phyloP scores from a whole-genome alignment of 1,140 invertebrate genomes.

The Drosophila mauritiana region DNA sequence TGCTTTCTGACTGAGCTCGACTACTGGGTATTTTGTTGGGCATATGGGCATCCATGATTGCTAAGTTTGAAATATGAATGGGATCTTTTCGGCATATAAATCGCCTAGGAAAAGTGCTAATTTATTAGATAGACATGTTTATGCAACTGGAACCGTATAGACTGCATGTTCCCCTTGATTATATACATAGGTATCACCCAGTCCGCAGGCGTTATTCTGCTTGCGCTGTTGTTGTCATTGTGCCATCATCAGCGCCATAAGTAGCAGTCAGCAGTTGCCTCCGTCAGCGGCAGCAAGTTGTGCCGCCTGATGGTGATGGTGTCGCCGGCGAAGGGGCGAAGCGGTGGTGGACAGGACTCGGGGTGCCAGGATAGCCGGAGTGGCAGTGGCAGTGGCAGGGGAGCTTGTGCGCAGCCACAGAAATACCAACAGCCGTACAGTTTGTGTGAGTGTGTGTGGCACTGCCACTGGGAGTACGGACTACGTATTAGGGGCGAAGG shows the following conservation, averaged over 20 bases:
- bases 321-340: conserved; percentile 29
- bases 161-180: too few relatives aligned
- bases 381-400: conserved; percentile 4
- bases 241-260: conserved; percentile 81
- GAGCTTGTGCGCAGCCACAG: conserved; percentile 63
- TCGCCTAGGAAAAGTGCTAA: too few relatives aligned
- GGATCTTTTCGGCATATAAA: too few relatives aligned
- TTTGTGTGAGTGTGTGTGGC: conserved; percentile 11
- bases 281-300: conserved; percentile 70
- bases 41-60: neutral
- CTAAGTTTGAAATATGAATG: neutral
- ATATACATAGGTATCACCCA: conserved; percentile 1
- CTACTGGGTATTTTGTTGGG: neutral
- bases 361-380: conserved; percentile 14
- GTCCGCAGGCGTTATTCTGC: neutral
- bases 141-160: too few relatives aligned
- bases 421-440: conserved; percentile 60
- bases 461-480: conserved; percentile 20
- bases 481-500: neutral
- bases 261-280: conserved; percentile 71
- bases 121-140: too few relatives aligned
- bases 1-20: conserved; percentile 50
- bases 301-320: conserved; percentile 63
- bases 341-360: neutral
- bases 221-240: conserved; percentile 70